Conservation (phyloP, 2,888 invertebrate species). For the Oligia fasciuncula region DNA sequence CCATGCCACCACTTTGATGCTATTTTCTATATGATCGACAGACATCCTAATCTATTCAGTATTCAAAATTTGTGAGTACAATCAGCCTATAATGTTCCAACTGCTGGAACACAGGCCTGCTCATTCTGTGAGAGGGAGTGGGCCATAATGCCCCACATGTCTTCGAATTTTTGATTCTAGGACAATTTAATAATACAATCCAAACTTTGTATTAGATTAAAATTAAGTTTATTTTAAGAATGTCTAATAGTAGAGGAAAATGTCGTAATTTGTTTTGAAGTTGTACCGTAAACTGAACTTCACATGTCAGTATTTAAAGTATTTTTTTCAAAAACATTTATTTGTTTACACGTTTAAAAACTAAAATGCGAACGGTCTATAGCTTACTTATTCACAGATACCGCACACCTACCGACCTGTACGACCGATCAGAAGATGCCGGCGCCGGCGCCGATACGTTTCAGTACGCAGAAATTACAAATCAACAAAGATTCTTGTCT, state of each 20-base stretch:
- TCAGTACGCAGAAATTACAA: conserved; percentile 8
- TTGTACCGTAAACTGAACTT: not conserved
- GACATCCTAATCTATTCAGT: not conserved
- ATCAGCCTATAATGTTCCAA: no score
- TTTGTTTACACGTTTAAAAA: not conserved
- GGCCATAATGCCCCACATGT: no score
- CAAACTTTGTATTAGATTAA: not conserved
- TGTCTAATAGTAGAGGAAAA: not conserved
- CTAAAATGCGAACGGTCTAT: not conserved
- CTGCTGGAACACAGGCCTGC: no score
- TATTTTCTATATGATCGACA: not conserved
- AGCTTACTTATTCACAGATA: conserved; percentile 34
- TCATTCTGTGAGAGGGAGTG: no score
- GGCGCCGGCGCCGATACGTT: not conserved
- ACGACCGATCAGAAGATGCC: conserved; percentile 47
- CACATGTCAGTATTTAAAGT: no score
- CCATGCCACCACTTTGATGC: not conserved
- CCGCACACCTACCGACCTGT: conserved; percentile 11
- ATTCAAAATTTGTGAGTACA: not conserved
- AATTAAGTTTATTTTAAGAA: not conserved
- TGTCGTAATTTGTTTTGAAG: not conserved
- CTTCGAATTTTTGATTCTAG: no score
- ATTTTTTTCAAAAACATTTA: not conserved
- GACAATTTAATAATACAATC: no score
- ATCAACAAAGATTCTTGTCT: conserved; percentile 5